phyloP scores from a whole-genome alignment of 2,113 vertebrate species.

The Ictalurus punctatus region DNA sequence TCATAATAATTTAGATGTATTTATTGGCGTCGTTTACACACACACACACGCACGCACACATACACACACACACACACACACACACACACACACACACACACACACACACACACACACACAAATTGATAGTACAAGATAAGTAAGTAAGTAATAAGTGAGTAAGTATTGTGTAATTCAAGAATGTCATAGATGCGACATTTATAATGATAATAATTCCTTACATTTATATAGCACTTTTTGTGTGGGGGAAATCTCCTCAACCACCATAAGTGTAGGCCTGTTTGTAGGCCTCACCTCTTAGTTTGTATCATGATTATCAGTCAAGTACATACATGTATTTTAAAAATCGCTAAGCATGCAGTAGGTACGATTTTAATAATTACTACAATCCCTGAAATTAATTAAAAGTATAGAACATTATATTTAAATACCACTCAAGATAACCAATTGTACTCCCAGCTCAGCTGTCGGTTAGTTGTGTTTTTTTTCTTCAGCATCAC shows the following conservation, averaged over 20 bases:
- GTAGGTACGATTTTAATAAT: background rate
- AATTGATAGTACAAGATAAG: background rate
- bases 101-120: too few relatives aligned
- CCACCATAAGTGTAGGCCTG: too few relatives aligned
- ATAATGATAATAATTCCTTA: too few relatives aligned
- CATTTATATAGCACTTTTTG: too few relatives aligned
- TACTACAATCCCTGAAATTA: background rate
- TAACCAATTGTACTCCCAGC: background rate
- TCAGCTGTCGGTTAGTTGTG: background rate
- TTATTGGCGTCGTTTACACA: background rate
- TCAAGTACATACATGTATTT: background rate
- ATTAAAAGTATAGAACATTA: background rate
- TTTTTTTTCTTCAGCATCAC: background rate
- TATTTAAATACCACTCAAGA: background rate
- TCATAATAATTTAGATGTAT: background rate
- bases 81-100: too few relatives aligned
- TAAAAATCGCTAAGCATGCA: background rate
- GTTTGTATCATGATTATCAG: background rate
- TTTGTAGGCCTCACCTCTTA: background rate
- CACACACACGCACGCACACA: too few relatives aligned
- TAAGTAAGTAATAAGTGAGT: too few relatives aligned
- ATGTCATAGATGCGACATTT: background rate
- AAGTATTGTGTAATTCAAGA: background rate
- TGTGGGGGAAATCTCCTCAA: too few relatives aligned
- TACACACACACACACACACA: too few relatives aligned